Base-by-base conservation (phyloP, 1,140 invertebrate species). In the Drosophila nebulosa region DNA sequence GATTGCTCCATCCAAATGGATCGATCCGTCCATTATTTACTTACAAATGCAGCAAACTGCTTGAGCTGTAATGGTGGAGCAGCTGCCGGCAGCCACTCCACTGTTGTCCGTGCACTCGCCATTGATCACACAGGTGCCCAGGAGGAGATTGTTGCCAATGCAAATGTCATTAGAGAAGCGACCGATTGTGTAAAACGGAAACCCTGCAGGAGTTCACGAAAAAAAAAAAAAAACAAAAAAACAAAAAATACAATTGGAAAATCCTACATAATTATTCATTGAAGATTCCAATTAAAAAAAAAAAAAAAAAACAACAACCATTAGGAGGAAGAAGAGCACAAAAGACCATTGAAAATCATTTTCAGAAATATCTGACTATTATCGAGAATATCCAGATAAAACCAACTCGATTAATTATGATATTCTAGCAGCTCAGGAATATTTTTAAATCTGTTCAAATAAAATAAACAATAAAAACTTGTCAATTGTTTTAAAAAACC, bases 21-120 rank as follows among this genome's bases (percentile, higher is more conserved):
- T n/a, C n/a, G 30, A 32, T 32, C 30, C 30, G 3, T 32, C 30
- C 30, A 35, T 14, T 0, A 4, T 1, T 0, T 50, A 94, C 94
- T 94, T 92, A 97, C 96, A 94, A 60, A 96, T 93, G 83, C 96
- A 97, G 89, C 96, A 97, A 59, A 95, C 93, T 1, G 94, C 94
- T 64, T 94, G 93, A 27, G 93, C 94, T 64, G 94, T 92, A 36
- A 93, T 92, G 36, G 94, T 94, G 5, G 95, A 95, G 89, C 96
- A 97, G 3, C 84, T 92, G 10, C 95, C 96, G 1, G 95, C 94
- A 26, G 94, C 92, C 4, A 93, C 93, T 0, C 96, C 96, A 55
- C 94, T 94, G 16, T 95, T 93, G 73, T 94, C 93, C n/a, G 92
- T 86, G 77, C 96, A 97, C 90, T 97, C 95, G 27, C 94, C 92